Percentiles rank a stretch among this genome's conserved stretches.
phyloP scores from a whole-genome alignment of 2,113 vertebrate species.

The Fulmarus glacialis region DNA sequence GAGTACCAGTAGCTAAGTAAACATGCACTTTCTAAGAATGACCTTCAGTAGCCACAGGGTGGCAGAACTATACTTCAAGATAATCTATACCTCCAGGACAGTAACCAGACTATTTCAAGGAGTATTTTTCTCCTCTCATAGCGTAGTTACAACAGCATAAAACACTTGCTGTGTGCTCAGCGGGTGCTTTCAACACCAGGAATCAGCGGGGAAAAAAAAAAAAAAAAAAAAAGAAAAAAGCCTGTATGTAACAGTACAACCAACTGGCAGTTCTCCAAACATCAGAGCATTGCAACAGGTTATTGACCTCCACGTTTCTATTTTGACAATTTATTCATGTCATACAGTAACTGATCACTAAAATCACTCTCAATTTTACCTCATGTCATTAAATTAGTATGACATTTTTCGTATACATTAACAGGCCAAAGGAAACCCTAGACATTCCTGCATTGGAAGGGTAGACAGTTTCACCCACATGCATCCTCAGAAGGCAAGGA shows the following conservation, averaged over 20 bases:
- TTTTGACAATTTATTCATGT: background rate
- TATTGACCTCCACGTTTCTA: background rate
- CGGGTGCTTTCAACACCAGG: background rate
- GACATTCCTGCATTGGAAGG: background rate
- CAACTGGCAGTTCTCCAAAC: background rate
- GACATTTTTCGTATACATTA: background rate
- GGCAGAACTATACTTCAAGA: constrained; percentile 17
- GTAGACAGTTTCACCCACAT: background rate
- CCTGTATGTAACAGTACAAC: fast-evolving
- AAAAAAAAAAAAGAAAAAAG: background rate
- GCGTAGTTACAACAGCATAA: background rate
- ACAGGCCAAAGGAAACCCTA: background rate
- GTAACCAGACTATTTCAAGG: background rate
- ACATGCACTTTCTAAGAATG: background rate
- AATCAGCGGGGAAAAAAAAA: background rate
- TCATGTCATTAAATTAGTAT: background rate
- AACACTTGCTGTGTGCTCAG: background rate
- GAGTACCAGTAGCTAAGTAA: background rate
- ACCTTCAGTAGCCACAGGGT: background rate
- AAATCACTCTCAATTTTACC: background rate
- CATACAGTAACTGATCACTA: background rate
- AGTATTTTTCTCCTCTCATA: background rate
- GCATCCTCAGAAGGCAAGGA: background rate
- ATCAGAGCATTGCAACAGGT: background rate
- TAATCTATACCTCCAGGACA: background rate